Evolutionary conservation across 2,888 invertebrate genomes (phyloP), one percentile per base, ranked within the genome.

Genomic region (Drosophila prolongata): DNA sequence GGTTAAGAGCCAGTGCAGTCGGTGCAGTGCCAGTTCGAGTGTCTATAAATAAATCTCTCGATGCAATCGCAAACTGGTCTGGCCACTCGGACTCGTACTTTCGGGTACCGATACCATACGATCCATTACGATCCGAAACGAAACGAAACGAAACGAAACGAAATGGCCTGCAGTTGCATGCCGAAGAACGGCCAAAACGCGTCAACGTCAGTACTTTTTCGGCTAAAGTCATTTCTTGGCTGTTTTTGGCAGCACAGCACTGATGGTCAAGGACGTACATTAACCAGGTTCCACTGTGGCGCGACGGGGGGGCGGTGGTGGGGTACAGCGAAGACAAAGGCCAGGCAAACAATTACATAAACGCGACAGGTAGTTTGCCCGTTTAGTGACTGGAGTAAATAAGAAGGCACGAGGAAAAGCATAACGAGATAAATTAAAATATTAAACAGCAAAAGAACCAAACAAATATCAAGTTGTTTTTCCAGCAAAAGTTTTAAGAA

Each of bases 241-340:
- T 24, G 16, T 52, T 58, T 34, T 61, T 57, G 57, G n/a, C 69
- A 62, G 66, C 58, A 38, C 69, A 62, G 60, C 58, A 38, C 62
- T 56, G 86, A 86, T 81, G 84, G 84, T 78, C 84, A 85, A 77
- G 84, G 84, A 77, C 84, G 87, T 77, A 38, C 87, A 76, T 81
- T 81, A 78, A 76, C 79, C 75, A 73, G 66, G 44, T 16, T 49
- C 40, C 42, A 54, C 58, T 58, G 46, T 66, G 37, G 14, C 16
- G 30, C 52, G 14, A 27, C 19, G 24, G 35, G 24, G 35, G 11
- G 44, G 42, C 27, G 50, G 37, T 6, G 27, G 30, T 34, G 44
- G 44, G 13, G n/a, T 40, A 66, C 47, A 42, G 54, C 34, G 38
- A 19, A 65, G 49, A 65, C 66, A 67, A 68, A 60, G 53, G 70